Percentiles rank a stretch among this genome's conserved stretches.
Conservation (phyloP, 2,888 invertebrate species). For the Mesodorylaimus sp. region DNA sequence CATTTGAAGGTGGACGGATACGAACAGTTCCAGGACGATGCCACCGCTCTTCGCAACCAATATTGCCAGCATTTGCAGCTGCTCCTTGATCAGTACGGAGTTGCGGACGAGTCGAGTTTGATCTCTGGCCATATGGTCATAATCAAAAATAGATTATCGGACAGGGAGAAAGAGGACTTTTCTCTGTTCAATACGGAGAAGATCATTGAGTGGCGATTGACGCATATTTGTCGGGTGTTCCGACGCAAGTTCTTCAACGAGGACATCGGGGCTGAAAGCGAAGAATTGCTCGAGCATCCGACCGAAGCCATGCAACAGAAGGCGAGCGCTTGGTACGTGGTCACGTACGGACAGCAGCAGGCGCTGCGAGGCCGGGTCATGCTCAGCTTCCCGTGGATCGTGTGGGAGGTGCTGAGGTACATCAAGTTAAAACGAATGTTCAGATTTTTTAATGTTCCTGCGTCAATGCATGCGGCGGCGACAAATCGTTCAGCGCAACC, state of each 20-base stretch:
- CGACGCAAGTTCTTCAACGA: slow-evolving; percentile 18
- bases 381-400: slow-evolving; percentile 12
- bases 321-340: slow-evolving; percentile 10
- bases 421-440: too few relatives aligned
- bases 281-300: not conserved
- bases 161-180: slow-evolving; percentile 26
- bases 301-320: not conserved
- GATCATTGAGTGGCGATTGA: slow-evolving; percentile 22
- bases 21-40: slow-evolving; percentile 9
- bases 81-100: slow-evolving; percentile 22
- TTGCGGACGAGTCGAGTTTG: slow-evolving; percentile 22
- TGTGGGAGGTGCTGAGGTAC: slow-evolving; percentile 10
- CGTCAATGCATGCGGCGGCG: too few relatives aligned
- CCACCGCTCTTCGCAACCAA: not conserved
- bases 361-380: slow-evolving; percentile 1
- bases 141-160: slow-evolving; percentile 19
- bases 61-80: slow-evolving; percentile 14
- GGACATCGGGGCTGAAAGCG: slow-evolving; percentile 9
- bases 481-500: too few relatives aligned
- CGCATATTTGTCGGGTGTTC: slow-evolving; percentile 16
- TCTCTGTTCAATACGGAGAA: slow-evolving; percentile 21
- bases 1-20: slow-evolving; percentile 11
- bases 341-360: slow-evolving; percentile 1
- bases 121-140: slow-evolving; percentile 17
- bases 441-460: too few relatives aligned